Percentiles rank a stretch among this genome's conserved stretches.
phyloP scores from a whole-genome alignment of 2,888 invertebrate species.

The Acleris laterana region DNA sequence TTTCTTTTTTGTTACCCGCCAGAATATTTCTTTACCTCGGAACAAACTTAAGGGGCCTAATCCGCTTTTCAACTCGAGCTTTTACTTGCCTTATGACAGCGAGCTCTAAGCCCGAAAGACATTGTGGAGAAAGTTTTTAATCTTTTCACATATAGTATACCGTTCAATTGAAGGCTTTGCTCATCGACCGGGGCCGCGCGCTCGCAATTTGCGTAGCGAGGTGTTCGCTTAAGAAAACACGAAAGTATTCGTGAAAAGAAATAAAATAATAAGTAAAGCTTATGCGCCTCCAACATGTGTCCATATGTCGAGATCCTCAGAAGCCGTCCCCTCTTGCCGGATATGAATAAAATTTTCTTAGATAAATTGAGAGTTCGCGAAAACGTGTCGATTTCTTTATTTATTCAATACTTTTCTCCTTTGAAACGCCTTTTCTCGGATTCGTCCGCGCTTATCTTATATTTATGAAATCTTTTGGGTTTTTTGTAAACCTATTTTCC shows the following conservation, averaged over 20 bases:
- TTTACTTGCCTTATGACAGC: slow-evolving; percentile 78
- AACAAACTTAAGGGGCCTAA: slow-evolving; percentile 79
- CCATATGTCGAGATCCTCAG: slow-evolving; percentile 69
- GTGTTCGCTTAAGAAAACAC: slow-evolving; percentile 37
- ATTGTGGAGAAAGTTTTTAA: slow-evolving; percentile 71
- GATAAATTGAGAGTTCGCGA: slow-evolving; percentile 79
- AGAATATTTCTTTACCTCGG: slow-evolving; percentile 76
- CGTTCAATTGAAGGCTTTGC: slow-evolving; percentile 32
- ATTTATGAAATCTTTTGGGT: slow-evolving; percentile 72
- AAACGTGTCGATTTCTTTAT: slow-evolving; percentile 82
- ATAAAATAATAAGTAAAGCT: slow-evolving; percentile 65
- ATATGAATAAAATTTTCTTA: slow-evolving; percentile 79
- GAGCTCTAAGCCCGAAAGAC: slow-evolving; percentile 70
- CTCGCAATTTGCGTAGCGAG: slow-evolving; percentile 35
- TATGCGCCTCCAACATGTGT: slow-evolving; percentile 65
- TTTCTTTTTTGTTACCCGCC: slow-evolving; percentile 65
- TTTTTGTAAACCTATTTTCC: slow-evolving; percentile 60
- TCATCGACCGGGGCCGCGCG: slow-evolving; percentile 24
- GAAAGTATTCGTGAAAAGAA: slow-evolving; percentile 41
- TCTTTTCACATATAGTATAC: slow-evolving; percentile 59
- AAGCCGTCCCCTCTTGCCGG: slow-evolving; percentile 68
- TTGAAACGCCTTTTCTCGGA: slow-evolving; percentile 70
- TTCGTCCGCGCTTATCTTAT: slow-evolving; percentile 70
- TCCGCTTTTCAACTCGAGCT: slow-evolving; percentile 78
- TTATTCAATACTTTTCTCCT: slow-evolving; percentile 79